These are phyloP conservation scores for Caenorhabditis macrosperma DNA, from an alignment of 2,888 invertebrate species.

Conservation along the genomic window DNA sequence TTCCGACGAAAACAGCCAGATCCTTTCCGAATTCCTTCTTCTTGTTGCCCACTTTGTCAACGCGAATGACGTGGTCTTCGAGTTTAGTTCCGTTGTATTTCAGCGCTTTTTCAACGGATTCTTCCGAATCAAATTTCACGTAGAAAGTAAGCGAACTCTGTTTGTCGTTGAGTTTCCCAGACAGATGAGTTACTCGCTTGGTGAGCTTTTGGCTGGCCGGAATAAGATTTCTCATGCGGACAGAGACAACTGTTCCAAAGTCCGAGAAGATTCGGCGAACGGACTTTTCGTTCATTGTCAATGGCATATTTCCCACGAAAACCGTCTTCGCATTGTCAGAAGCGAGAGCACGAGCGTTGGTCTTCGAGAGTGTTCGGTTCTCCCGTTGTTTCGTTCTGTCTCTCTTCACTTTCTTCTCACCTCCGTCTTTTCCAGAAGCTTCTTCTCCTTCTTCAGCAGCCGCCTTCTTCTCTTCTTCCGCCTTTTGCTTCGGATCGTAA, in stretches of 20 bases:
- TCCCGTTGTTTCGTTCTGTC: constrained; percentile 58
- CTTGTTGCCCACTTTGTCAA: constrained; percentile 52
- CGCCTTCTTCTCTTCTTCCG: constrained; percentile 5
- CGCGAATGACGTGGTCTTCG: constrained; percentile 63
- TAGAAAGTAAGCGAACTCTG: constrained; percentile 64
- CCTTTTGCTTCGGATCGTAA: constrained; percentile 23
- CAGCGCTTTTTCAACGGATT: constrained; percentile 61
- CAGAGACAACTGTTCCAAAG: constrained; percentile 60
- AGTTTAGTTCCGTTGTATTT: constrained; percentile 58
- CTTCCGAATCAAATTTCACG: constrained; percentile 59
- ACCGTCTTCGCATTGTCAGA: constrained; percentile 61
- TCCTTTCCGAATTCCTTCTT: constrained; percentile 62
- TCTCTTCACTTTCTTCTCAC: constrained; percentile 8
- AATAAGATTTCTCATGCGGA: constrained; percentile 62
- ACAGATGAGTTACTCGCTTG: constrained; percentile 59
- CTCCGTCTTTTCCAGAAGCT: not conserved
- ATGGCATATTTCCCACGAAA: constrained; percentile 66
- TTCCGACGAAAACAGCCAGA: constrained; percentile 63
- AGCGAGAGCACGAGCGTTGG: constrained; percentile 24
- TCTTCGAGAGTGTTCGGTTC: constrained; percentile 54
- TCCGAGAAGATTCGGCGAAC: constrained; percentile 58
- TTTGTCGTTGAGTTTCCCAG: constrained; percentile 59
- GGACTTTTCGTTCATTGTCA: constrained; percentile 57
- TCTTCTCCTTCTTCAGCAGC: not conserved
- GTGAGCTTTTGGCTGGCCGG: constrained; percentile 59